phyloP scores from a whole-genome alignment of 2,888 invertebrate species.

The Dicycla oo region DNA sequence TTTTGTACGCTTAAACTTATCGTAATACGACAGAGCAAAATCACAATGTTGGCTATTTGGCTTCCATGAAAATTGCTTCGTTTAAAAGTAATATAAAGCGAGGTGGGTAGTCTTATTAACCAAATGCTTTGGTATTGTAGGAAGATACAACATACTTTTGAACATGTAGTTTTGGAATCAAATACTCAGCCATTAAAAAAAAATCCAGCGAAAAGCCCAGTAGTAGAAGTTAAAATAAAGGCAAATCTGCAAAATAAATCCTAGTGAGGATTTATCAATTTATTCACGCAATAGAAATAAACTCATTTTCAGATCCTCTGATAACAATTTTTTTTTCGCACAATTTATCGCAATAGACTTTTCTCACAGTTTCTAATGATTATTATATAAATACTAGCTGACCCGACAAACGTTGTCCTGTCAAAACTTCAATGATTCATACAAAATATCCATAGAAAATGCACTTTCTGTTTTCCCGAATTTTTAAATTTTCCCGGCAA shows the following conservation, averaged over 20 bases:
- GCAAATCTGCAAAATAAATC: background rate
- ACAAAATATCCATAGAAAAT: too few species aligned
- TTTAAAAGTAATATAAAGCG: background rate
- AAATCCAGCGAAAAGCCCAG: too few species aligned
- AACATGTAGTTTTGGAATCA: background rate
- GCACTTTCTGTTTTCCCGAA: too few species aligned
- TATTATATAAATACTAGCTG: too few species aligned
- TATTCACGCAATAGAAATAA: background rate
- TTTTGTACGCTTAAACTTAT: too few species aligned
- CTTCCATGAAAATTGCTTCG: slow-evolving; percentile 1
- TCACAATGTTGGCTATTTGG: slow-evolving; percentile 5
- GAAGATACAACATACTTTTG: background rate
- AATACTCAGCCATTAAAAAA: background rate
- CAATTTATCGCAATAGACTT: background rate
- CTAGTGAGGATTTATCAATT: background rate
- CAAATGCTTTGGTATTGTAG: background rate
- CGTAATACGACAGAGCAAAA: slow-evolving; percentile 8
- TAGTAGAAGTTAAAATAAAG: background rate
- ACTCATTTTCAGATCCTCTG: background rate
- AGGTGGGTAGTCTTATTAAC: background rate
- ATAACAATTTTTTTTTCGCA: background rate
- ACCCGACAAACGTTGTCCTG: too few species aligned
- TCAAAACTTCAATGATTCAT: too few species aligned
- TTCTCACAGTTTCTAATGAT: too few species aligned
- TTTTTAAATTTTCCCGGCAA: too few species aligned